A percentile compares a stretch with the other conserved stretches of the same genome.
These are phyloP conservation scores for Drusus annulatus DNA, from an alignment of 1,140 invertebrate genomes.

Conservation along the genomic window DNA sequence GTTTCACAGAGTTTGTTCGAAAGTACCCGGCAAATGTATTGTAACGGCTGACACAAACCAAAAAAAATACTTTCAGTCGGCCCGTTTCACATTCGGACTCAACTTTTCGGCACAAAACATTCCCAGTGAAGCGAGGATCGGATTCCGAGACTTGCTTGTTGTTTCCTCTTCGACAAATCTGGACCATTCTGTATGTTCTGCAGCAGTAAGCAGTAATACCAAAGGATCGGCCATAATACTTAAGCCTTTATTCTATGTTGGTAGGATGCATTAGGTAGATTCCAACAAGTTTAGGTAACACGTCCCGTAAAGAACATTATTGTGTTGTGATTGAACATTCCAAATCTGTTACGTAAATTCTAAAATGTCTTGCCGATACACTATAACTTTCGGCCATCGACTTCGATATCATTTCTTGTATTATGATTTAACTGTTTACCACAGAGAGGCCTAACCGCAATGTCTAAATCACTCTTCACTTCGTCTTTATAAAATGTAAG, in stretches of 20 bases:
- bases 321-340: no score
- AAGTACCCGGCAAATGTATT: neutral
- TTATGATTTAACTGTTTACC: no score
- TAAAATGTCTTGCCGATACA: no score
- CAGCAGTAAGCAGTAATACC: neutral
- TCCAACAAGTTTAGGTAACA: no score
- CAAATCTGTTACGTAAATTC: no score
- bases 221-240: constrained; percentile 10
- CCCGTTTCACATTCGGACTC: constrained; percentile 22
- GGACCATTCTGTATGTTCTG: constrained; percentile 33
- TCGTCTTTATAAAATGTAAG: no score
- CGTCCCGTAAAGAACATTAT: no score
- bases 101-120: constrained; percentile 35
- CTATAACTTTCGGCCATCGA: no score
- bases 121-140: constrained; percentile 4
- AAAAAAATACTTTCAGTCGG: neutral
- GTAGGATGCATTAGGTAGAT: no score
- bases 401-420: no score
- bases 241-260: neutral
- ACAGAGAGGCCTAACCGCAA: no score
- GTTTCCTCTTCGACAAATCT: constrained; percentile 43
- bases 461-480: no score
- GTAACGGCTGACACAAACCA: neutral
- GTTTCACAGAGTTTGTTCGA: neutral
- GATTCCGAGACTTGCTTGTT: constrained; percentile 36